Evolutionary conservation across 2,888 invertebrate genomes (phyloP).

Genomic region (Machimus rusticus): DNA sequence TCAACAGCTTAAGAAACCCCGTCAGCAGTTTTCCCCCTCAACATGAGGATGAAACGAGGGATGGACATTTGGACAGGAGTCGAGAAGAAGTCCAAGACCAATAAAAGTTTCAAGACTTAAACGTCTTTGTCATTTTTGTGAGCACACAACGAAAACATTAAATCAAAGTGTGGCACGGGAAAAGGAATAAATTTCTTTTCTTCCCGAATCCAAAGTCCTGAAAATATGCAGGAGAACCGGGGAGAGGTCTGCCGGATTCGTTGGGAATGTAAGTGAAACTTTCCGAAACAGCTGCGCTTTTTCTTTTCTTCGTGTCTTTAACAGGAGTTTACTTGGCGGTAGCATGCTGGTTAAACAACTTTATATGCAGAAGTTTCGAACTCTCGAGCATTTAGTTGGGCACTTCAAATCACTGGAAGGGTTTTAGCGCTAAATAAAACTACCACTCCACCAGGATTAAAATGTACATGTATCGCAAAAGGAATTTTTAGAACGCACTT

Average conservation of each 20-base stretch:
- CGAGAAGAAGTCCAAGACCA: neutral
- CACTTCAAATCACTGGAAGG: neutral
- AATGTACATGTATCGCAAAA: neutral
- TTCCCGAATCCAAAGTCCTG: neutral
- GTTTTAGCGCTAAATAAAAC: neutral
- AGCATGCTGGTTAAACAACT: slow-evolving; percentile 11
- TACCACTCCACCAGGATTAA: neutral
- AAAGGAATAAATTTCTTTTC: slow-evolving; percentile 10
- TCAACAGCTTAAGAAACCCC: neutral
- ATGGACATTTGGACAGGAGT: neutral
- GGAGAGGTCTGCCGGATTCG: neutral
- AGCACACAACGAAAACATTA: slow-evolving; percentile 7
- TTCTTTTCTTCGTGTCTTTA: slow-evolving; percentile 1
- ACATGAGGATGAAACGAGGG: neutral
- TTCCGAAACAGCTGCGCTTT: slow-evolving; percentile 4
- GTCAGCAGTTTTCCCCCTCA: neutral
- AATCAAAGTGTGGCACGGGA: neutral
- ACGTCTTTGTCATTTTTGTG: neutral
- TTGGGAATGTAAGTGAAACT: slow-evolving; percentile 7
- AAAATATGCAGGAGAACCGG: neutral
- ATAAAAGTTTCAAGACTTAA: neutral
- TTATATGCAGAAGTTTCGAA: slow-evolving; percentile 10
- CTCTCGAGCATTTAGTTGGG: neutral
- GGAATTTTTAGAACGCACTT: neutral
- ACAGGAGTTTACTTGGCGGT: slow-evolving; percentile 7